phyloP scores from a whole-genome alignment of 2,797 vertebrate species.

The Darevskia mixta region DNA sequence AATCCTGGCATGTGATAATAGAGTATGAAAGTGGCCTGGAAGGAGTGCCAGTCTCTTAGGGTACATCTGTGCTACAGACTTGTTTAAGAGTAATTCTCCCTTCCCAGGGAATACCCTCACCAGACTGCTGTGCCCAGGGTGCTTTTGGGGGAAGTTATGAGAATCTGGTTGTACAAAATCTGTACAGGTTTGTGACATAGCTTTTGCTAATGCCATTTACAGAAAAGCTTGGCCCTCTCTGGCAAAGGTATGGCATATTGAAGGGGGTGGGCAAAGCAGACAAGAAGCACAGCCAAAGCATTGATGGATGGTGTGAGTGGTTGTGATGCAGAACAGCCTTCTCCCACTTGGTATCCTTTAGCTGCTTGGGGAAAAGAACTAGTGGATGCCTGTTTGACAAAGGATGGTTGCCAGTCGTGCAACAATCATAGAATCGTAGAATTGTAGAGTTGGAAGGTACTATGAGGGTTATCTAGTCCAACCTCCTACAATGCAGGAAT shows the following conservation, averaged over 20 bases:
- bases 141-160: too few relatives aligned
- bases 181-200: neutral
- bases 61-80: too few relatives aligned
- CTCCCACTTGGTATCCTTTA: too few relatives aligned
- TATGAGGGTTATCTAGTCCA: too few relatives aligned
- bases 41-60: neutral
- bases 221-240: neutral
- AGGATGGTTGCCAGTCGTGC: too few relatives aligned
- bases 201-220: neutral
- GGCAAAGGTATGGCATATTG: neutral
- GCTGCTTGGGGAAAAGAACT: too few relatives aligned
- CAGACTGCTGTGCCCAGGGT: neutral
- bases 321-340: neutral
- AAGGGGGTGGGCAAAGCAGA: too few relatives aligned
- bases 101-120: neutral
- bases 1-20: neutral
- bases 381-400: too few relatives aligned
- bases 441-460: too few relatives aligned
- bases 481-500: too few relatives aligned
- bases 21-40: neutral
- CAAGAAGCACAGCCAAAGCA: neutral
- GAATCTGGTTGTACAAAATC: neutral
- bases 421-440: too few relatives aligned
- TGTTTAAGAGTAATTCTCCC: neutral
- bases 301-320: neutral